A percentile compares a stretch with the other conserved stretches of the same genome.
Conservation (phyloP, 1,140 invertebrate genomes). For the Drosophila chauvacae region DNA sequence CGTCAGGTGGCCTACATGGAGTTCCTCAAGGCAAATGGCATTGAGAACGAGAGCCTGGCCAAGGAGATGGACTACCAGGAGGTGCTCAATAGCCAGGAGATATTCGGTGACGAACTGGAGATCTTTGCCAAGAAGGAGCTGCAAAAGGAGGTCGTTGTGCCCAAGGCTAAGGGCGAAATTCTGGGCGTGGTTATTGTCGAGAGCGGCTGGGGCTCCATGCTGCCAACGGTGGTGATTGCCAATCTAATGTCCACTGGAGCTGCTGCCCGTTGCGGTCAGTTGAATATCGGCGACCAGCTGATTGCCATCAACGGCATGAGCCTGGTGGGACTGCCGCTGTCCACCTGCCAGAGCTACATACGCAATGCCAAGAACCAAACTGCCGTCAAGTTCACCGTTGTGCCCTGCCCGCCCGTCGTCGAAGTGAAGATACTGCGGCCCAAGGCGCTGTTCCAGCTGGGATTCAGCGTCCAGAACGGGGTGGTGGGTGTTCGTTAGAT, state of each 20-base stretch:
- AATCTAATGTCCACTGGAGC: conserved; percentile 98
- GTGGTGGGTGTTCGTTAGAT: conserved; percentile 91
- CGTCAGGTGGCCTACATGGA: conserved; percentile 98
- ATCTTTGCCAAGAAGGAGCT: conserved; percentile 99
- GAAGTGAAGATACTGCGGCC: conserved; percentile 99
- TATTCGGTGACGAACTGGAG: conserved; percentile 99
- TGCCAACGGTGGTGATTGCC: conserved; percentile 99
- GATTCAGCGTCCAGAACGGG: conserved; percentile 99
- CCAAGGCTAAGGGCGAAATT: conserved; percentile 98
- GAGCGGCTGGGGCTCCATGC: conserved; percentile 99
- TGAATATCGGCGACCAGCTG: conserved; percentile 99
- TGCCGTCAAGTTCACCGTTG: conserved; percentile 98
- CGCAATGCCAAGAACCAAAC: conserved; percentile 99
- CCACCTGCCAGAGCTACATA: conserved; percentile 99
- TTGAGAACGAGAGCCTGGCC: conserved; percentile 99
- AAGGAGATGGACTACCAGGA: conserved; percentile 99
- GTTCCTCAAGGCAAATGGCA: conserved; percentile 99
- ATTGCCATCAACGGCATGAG: conserved; percentile 99
- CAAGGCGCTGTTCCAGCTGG: conserved; percentile 99
- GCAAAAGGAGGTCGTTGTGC: conserved; percentile 99
- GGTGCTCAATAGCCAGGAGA: conserved; percentile 99
- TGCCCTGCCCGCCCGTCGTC: conserved; percentile 99
- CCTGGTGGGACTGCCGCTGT: conserved; percentile 97
- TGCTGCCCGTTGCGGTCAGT: conserved; percentile 97
- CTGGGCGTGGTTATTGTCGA: conserved; percentile 99